Percentiles rank a stretch among this genome's conserved stretches.
phyloP scores from a whole-genome alignment of 2,888 invertebrate genomes.

The Drosophila nr. perissopoda region DNA sequence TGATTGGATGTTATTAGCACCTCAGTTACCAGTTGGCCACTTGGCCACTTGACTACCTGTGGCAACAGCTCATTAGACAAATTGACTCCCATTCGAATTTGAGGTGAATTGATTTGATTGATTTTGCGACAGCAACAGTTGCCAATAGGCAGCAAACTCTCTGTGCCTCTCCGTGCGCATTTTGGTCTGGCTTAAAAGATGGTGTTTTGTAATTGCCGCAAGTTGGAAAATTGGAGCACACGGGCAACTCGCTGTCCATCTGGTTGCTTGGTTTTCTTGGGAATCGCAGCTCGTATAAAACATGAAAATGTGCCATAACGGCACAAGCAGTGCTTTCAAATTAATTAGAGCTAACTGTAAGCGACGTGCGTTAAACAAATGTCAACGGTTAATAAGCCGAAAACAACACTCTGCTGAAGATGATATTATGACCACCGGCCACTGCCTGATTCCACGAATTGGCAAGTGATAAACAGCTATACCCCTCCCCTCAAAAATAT shows the following conservation, averaged over 20 bases:
- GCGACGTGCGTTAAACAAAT: constrained; percentile 71
- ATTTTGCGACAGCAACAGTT: constrained; percentile 59
- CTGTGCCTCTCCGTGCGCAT: neutral
- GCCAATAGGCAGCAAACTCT: constrained; percentile 52
- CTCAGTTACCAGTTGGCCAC: constrained; percentile 38
- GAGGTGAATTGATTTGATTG: constrained; percentile 63
- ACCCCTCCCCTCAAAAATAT: neutral
- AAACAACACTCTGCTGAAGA: constrained; percentile 8
- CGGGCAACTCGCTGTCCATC: neutral
- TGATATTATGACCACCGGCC: constrained; percentile 38
- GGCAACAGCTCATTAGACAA: constrained; percentile 80
- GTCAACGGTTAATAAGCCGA: constrained; percentile 73
- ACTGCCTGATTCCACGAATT: constrained; percentile 48
- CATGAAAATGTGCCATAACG: constrained; percentile 75
- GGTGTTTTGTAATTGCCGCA: constrained; percentile 54
- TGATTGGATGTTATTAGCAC: constrained; percentile 69
- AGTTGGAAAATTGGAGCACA: constrained; percentile 23
- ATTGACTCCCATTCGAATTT: constrained; percentile 55
- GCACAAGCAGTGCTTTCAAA: constrained; percentile 52
- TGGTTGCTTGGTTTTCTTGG: constrained; percentile 69
- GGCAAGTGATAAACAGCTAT: constrained; percentile 40
- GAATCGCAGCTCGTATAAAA: constrained; percentile 56
- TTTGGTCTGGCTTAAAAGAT: constrained; percentile 27
- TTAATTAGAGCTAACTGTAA: constrained; percentile 65
- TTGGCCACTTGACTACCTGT: constrained; percentile 55